A percentile compares a stretch with the other conserved stretches of the same genome.
Conservation (phyloP, 2,888 invertebrate genomes). For the Drosophila atripex region DNA sequence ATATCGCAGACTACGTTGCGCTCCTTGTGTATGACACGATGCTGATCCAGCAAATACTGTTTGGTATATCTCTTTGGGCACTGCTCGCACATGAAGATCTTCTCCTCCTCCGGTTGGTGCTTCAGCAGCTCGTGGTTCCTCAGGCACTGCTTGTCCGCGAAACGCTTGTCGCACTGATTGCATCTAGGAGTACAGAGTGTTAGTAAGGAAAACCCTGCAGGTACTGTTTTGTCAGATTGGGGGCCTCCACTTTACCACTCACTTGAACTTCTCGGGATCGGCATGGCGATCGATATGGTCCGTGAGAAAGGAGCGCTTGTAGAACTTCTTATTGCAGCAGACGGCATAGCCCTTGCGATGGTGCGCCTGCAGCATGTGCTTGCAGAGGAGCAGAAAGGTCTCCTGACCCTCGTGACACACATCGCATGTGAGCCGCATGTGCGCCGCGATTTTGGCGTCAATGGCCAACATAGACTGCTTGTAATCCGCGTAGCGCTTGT, state of each 20-base stretch:
- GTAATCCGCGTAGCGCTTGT: constrained; percentile 52
- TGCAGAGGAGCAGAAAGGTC: constrained; percentile 74
- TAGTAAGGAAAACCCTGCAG: background rate
- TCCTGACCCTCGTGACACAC: constrained; percentile 70
- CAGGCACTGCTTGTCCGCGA: constrained; percentile 81
- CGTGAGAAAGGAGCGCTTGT: constrained; percentile 79
- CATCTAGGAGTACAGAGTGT: constrained; percentile 54
- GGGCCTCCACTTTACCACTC: constrained; percentile 56
- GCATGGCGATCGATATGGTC: constrained; percentile 82
- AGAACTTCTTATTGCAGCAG: constrained; percentile 83
- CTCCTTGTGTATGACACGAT: constrained; percentile 73
- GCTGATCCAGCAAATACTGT: constrained; percentile 81
- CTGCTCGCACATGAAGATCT: constrained; percentile 79
- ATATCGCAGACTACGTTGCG: constrained; percentile 77
- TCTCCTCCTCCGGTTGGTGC: constrained; percentile 82
- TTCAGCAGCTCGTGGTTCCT: constrained; percentile 81
- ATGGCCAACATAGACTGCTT: constrained; percentile 71
- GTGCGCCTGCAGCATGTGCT: constrained; percentile 74
- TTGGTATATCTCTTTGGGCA: constrained; percentile 82
- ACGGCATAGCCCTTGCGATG: constrained; percentile 78
- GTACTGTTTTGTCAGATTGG: constrained; percentile 1
- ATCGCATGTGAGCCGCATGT: constrained; percentile 81
- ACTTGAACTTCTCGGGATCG: constrained; percentile 83
- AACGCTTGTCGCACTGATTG: constrained; percentile 70
- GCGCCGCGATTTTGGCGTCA: constrained; percentile 79